Evolutionary conservation across 2,888 invertebrate genomes (phyloP), one percentile per base, ranked within the genome.

Genomic region (Prenolepis imparis): DNA sequence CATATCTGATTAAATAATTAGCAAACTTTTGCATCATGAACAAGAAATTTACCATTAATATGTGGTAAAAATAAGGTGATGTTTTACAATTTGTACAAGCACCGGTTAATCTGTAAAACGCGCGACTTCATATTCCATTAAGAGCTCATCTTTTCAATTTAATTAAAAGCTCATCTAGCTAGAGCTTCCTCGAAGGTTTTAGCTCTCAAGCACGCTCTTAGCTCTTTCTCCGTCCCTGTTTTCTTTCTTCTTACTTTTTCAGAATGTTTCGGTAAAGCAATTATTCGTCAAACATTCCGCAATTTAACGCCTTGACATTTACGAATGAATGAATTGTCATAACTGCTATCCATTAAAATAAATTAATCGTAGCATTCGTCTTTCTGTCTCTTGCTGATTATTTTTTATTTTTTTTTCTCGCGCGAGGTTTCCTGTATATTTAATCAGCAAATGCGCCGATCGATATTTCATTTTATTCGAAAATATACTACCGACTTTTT

Each of bases 161-260:
- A 83, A 83, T 83, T 84, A 83, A 83, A 84, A 84, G 84, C 84
- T 84, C 77, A 77, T 83, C 70, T 57, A 80, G 70, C 52, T 66
- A 59, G 48, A 83, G 78, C 66, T 67, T 78, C 68, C 32, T 67
- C 36, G 78, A 61, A 83, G 66, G 36, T 77, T 67, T 66, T 61
- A 59, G 44, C 70, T 70, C 32, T 70, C 52, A 28, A 68, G 66
- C 59, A 59, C n/a, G 66, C 36, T 59, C 44, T 80, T 59, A 78
- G 57, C 32, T 67, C 21, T 78, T 68, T 80, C 78, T 57, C 39
- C 12, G 11, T 44, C 12, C n/a, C 28, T 68, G 36, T 44, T 41
- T 21, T 44, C 70, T 36, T 24, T 59, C 44, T 52, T 36, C 5
- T 32, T 18, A 4, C 32, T 57, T 21, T 9, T 41, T 64, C 12